Evolutionary conservation across 2,113 vertebrate genomes (phyloP).

Genomic region (Gallinago paraguaiae): DNA sequence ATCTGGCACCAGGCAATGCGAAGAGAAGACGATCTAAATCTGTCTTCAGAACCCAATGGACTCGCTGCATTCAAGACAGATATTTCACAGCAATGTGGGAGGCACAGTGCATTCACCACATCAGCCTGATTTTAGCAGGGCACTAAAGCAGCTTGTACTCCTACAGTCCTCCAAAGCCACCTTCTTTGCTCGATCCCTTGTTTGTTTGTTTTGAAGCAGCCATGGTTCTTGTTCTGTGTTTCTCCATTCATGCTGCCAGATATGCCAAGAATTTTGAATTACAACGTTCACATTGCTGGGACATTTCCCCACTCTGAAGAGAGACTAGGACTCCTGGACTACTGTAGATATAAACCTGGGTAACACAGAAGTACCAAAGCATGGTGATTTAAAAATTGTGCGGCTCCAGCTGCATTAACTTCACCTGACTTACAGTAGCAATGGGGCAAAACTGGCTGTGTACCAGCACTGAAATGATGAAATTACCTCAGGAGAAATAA

Average conservation of each 20-base stretch:
- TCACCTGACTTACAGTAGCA: neutral
- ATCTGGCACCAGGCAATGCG: neutral
- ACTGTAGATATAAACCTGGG: neutral
- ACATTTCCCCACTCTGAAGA: neutral
- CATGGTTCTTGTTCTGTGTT: neutral
- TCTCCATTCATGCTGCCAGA: neutral
- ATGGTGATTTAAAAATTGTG: neutral
- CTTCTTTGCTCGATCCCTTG: neutral
- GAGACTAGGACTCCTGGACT: neutral
- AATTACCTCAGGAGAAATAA: neutral
- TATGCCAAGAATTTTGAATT: neutral
- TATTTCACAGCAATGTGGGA: neutral
- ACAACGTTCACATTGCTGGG: neutral
- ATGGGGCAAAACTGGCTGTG: neutral
- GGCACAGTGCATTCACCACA: neutral
- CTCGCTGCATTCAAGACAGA: neutral
- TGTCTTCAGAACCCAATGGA: neutral
- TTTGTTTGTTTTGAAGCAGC: neutral
- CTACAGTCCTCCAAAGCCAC: neutral
- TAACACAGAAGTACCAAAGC: neutral
- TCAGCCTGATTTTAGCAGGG: neutral
- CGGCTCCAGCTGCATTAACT: neutral
- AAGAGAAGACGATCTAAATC: neutral
- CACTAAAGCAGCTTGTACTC: neutral
- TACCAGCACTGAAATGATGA: neutral